Conservation (phyloP, 2,888 invertebrate species). For the Drosophila mulleri region DNA sequence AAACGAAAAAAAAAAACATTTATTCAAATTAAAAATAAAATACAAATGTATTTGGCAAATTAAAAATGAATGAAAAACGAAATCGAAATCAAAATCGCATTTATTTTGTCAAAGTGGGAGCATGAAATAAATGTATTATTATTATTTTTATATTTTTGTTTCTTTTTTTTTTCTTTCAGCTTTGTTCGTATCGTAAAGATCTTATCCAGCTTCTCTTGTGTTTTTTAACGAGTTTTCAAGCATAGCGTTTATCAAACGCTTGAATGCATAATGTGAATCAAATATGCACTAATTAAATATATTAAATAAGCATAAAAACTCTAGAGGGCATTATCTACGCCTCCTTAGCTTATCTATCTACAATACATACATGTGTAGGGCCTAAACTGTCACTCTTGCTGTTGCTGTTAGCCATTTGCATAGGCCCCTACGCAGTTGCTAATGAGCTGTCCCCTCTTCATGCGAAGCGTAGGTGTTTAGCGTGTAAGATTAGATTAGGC, state of each 20-base stretch:
- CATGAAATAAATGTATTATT: conserved; percentile 16
- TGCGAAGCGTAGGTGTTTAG: conserved; percentile 65
- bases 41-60: conserved; percentile 7
- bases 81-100: conserved; percentile 14
- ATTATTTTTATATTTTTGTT: background rate
- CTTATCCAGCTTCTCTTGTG: conserved; percentile 1
- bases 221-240: conserved; percentile 21
- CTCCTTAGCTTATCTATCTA: conserved; percentile 75
- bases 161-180: too few relatives aligned
- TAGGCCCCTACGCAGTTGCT: conserved; percentile 56
- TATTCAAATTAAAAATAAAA: conserved; percentile 5
- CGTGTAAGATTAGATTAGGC: conserved; percentile 79
- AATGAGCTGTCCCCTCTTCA: conserved; percentile 43
- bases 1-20: background rate
- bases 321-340: conserved; percentile 71
- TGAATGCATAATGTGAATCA: conserved; percentile 65
- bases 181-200: conserved; percentile 19
- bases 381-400: conserved; percentile 32
- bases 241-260: conserved; percentile 17
- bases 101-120: conserved; percentile 23
- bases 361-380: conserved; percentile 45
- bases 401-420: conserved; percentile 48
- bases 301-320: conserved; percentile 75
- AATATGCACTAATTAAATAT: conserved; percentile 77
- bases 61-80: conserved; percentile 6